A percentile compares a stretch with the other conserved stretches of the same genome.
These are phyloP conservation scores for Tanypteryx hageni DNA, from an alignment of 2,888 invertebrate genomes.

Conservation along the genomic window DNA sequence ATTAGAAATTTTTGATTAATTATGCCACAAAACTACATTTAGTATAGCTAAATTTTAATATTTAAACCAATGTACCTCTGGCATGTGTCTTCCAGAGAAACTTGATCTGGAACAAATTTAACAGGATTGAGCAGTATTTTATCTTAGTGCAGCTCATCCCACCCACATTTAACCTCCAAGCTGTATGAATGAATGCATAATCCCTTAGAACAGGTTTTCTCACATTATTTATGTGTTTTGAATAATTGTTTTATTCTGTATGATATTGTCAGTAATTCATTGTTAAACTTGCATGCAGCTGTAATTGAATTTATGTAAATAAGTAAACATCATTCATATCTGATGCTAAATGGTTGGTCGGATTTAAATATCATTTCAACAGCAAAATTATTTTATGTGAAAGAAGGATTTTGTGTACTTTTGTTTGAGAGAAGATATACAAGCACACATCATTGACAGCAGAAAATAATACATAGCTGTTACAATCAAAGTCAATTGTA, in stretches of 20 bases:
- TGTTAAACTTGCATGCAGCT: not conserved
- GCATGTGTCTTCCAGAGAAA: slow-evolving; percentile 58
- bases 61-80: not conserved
- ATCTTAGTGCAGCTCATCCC: slow-evolving; percentile 45
- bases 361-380: no score
- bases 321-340: not conserved
- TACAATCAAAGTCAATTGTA: no score
- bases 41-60: slow-evolving; percentile 24
- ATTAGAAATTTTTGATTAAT: not conserved
- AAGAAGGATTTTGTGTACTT: no score
- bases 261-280: slow-evolving; percentile 17
- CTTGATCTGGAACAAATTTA: slow-evolving; percentile 43
- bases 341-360: not conserved
- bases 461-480: no score
- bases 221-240: not conserved
- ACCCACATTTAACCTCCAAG: slow-evolving; percentile 50
- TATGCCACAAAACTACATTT: slow-evolving; percentile 3
- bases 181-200: slow-evolving; percentile 49
- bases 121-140: slow-evolving; percentile 41
- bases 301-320: not conserved
- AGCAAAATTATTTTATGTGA: no score
- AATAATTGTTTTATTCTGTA: slow-evolving; percentile 17
- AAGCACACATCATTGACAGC: no score
- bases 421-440: no score
- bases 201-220: slow-evolving; percentile 47